Percentiles rank a stretch among this genome's conserved stretches.
Conservation (phyloP, 2,113 vertebrate genomes). For the Zingel zingel region DNA sequence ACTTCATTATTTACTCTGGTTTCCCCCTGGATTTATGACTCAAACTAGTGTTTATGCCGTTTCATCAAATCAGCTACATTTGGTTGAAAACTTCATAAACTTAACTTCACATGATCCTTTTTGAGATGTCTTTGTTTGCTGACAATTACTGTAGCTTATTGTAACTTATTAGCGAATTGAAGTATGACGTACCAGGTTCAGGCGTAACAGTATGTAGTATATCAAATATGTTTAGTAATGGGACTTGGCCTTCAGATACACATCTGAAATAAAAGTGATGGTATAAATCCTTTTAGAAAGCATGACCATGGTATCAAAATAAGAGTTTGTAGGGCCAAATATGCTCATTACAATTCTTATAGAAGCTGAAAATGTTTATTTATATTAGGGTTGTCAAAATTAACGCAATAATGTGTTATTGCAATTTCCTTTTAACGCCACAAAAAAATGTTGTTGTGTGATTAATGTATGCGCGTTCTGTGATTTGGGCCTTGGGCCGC, state of each 20-base stretch:
- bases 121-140: background rate
- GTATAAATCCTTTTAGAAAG: background rate
- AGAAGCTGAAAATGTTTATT: background rate
- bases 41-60: background rate
- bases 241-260: background rate
- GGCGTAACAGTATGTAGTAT: background rate
- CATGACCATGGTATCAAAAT: no score
- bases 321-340: background rate
- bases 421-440: no score
- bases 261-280: background rate
- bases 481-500: no score
- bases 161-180: background rate
- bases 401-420: no score
- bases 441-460: no score
- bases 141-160: background rate
- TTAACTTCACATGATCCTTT: background rate
- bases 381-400: no score
- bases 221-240: background rate
- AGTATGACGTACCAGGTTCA: background rate
- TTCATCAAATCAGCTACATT: background rate
- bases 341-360: background rate
- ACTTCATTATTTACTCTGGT: background rate
- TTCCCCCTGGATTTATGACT: conserved; percentile 6
- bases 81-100: background rate
- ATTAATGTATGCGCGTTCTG: no score